These are phyloP conservation scores for Papio anubis DNA, from an alignment of 2,113 vertebrate species.

Conservation along the genomic window DNA sequence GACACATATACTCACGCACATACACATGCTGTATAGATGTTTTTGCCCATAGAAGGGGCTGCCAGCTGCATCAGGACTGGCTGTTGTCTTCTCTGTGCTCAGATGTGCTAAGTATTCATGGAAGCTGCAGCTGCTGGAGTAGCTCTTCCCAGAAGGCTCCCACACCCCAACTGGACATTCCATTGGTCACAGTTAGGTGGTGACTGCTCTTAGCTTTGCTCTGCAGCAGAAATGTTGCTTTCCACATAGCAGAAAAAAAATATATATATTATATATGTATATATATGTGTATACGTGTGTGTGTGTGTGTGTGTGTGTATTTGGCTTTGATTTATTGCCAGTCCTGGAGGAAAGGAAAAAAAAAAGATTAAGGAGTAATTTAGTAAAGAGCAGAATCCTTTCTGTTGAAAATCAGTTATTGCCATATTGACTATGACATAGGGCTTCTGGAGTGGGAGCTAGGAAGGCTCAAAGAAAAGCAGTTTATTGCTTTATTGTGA, in stretches of 20 bases:
- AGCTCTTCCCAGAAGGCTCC: neutral
- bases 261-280: neutral
- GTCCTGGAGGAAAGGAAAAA: neutral
- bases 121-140: neutral
- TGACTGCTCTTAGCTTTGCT: neutral
- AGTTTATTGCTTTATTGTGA: constrained; percentile 23
- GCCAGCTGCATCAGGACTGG: neutral
- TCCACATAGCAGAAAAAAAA: neutral
- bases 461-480: neutral
- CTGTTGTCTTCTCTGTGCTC: neutral
- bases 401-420: constrained; percentile 16
- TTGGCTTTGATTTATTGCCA: constrained; percentile 50
- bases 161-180: neutral
- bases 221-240: neutral
- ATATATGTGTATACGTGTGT: neutral
- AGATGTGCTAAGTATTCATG: neutral
- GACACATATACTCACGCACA: neutral
- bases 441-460: neutral
- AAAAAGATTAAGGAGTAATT: constrained; percentile 19
- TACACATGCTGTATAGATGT: neutral
- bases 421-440: neutral
- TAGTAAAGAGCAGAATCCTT: constrained; percentile 26
- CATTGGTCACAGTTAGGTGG: neutral
- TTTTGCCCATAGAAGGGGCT: neutral
- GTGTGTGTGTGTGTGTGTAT: no score